These are phyloP conservation scores for Actenoides hombroni DNA, from an alignment of 2,113 vertebrate species.

Conservation along the genomic window DNA sequence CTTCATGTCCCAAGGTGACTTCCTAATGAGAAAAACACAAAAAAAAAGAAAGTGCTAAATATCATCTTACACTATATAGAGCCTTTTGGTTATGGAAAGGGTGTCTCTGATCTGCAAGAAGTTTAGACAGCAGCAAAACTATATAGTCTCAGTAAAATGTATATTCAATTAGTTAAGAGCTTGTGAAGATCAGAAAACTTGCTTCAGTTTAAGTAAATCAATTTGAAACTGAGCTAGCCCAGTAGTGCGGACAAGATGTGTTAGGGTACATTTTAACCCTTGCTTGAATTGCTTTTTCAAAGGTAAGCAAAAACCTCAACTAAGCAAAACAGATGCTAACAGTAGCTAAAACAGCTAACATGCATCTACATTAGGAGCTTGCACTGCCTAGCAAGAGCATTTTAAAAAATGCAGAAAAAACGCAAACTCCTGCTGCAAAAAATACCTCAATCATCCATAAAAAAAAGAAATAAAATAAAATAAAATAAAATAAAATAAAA, in stretches of 20 bases:
- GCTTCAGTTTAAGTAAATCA: background rate
- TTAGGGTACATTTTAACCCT: background rate
- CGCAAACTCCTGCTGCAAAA: background rate
- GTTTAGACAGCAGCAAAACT: background rate
- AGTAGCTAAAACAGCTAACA: background rate
- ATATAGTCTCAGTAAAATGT: background rate
- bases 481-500: too few relatives aligned
- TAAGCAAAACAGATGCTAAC: background rate
- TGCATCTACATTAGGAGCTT: background rate
- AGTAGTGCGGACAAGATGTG: background rate
- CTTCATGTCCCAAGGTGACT: background rate
- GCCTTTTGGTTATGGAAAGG: background rate
- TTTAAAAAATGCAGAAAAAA: background rate
- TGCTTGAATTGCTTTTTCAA: background rate
- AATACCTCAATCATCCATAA: background rate
- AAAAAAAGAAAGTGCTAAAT: background rate
- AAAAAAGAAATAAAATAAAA: background rate
- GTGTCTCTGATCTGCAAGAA: background rate
- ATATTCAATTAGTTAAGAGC: background rate
- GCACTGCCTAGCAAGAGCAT: fast-evolving
- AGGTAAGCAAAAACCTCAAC: background rate
- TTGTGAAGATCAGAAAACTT: background rate
- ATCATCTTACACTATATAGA: background rate
- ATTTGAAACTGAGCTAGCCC: background rate
- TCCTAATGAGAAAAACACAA: background rate